Evolutionary conservation across 2,797 vertebrate species (phyloP), one percentile per base, ranked within the genome.

Genomic region (Harpagifer antarcticus): DNA sequence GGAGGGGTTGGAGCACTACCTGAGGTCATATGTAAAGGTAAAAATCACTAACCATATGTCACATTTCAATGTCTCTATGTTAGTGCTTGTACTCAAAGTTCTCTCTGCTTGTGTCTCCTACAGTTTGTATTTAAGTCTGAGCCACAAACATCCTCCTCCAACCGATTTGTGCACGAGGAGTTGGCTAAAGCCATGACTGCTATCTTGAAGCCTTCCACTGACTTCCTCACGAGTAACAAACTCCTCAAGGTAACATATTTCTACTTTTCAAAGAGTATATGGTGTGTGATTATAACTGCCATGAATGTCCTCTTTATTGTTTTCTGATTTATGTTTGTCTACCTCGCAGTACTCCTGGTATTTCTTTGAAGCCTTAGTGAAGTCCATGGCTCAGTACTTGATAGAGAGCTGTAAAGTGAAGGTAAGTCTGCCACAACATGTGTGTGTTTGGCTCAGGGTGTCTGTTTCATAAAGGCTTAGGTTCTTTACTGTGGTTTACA

Each of bases 381-480:
- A 99, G 90, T 99, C 98, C 81, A 98, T 99, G 98, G 97, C 97
- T 76, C 98, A 99, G 87, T 96, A 98, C 88, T 90, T 99, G 93
- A 96, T 99, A 83, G 96, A 99, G 92, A 99, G 96, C 86, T 92
- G 94, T 72, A 99, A 98, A 94, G 95, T 99, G 53, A 99, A 98
- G 96, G 98, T 99, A 93, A 79, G 96, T 86, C 72, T 40, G 43
- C 64, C 63, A 9, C 61, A 58, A 47, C 68, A 53, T 47, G 68
- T 74, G 67, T 74, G 67, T 16, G n/a, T 44, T 44, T 64, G 47
- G 81, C 76, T 80, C 56, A 9, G 33, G 45, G 43, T 63, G 53
- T 78, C 68, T 37, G 37, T 48, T 83, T 67, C 59, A 23, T 59
- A 64, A 64, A 71, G 59, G 78, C 78, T 59, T 48, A 55, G 44